These are phyloP conservation scores for Cantharis rufa DNA, from an alignment of 2,888 invertebrate genomes.

Conservation along the genomic window DNA sequence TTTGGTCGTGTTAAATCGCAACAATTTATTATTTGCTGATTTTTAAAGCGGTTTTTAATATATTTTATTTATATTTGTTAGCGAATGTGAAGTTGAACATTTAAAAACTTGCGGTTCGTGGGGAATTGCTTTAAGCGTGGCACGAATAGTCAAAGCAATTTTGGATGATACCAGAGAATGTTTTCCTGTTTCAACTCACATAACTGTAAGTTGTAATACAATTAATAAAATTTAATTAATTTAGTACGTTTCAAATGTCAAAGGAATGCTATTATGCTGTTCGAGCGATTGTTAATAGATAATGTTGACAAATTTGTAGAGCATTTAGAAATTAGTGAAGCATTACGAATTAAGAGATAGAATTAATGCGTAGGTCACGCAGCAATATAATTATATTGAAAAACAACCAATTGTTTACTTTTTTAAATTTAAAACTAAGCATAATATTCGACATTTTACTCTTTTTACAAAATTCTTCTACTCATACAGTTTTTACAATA, in stretches of 20 bases:
- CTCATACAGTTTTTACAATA: too few species aligned
- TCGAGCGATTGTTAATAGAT: neutral
- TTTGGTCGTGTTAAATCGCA: neutral
- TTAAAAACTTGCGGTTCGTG: constrained; percentile 87
- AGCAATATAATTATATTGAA: neutral
- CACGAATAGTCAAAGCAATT: constrained; percentile 69
- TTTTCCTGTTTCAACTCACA: constrained; percentile 76
- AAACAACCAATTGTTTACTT: neutral
- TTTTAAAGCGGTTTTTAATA: constrained; percentile 1
- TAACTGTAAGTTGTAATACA: constrained; percentile 60
- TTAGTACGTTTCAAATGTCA: neutral
- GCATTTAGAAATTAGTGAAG: neutral
- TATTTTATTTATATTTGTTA: constrained; percentile 44
- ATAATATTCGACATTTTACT: too few species aligned
- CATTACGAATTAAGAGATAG: neutral
- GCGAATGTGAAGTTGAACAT: constrained; percentile 81
- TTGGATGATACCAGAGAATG: constrained; percentile 73
- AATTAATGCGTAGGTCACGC: neutral
- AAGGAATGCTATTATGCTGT: neutral
- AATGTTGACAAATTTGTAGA: neutral
- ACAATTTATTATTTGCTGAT: constrained; percentile 11
- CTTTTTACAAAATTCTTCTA: too few species aligned
- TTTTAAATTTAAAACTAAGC: too few species aligned
- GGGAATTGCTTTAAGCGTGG: constrained; percentile 81
- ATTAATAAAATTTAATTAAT: constrained; percentile 2